A percentile compares a stretch with the other conserved stretches of the same genome.
Evolutionary conservation across 1,140 invertebrate species (phyloP).

Genomic region (Coenobita brevimanus): DNA sequence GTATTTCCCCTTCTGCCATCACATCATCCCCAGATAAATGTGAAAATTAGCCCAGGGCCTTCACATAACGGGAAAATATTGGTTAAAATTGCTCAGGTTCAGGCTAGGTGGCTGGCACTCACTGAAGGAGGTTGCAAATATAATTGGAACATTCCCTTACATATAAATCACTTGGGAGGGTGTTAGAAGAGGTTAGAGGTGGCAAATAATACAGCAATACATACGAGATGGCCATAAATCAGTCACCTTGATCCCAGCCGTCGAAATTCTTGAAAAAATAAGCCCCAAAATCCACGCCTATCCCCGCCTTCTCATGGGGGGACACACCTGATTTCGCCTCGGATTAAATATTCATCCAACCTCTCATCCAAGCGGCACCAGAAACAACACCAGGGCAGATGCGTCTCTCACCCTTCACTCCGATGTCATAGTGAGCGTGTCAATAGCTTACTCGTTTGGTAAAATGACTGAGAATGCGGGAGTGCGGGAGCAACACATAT

Average conservation of each 20-base stretch:
- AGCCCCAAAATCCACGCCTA: slow-evolving; percentile 19
- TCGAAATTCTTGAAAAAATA: slow-evolving; percentile 11
- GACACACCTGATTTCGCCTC: slow-evolving; percentile 35
- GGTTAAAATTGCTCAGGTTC: no score
- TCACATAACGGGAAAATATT: no score
- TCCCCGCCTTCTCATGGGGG: slow-evolving; percentile 39
- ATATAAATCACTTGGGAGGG: neutral
- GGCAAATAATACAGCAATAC: neutral
- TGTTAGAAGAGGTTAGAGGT: no score
- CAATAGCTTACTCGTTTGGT: slow-evolving; percentile 15
- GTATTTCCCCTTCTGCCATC: no score
- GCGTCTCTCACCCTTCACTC: slow-evolving; percentile 35
- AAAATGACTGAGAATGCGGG: neutral
- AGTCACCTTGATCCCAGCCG: neutral
- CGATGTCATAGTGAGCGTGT: slow-evolving; percentile 13
- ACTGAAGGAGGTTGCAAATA: no score
- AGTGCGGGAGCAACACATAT: slow-evolving; percentile 33
- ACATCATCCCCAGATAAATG: no score
- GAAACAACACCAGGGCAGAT: neutral
- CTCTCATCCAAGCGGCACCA: neutral
- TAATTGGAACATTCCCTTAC: slow-evolving; percentile 16
- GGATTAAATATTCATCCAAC: slow-evolving; percentile 27
- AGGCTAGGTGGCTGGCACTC: no score
- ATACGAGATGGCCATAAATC: neutral
- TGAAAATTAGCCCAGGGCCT: no score